Base-by-base conservation (phyloP, 2,797 vertebrate species). In the Lates japonicus region DNA sequence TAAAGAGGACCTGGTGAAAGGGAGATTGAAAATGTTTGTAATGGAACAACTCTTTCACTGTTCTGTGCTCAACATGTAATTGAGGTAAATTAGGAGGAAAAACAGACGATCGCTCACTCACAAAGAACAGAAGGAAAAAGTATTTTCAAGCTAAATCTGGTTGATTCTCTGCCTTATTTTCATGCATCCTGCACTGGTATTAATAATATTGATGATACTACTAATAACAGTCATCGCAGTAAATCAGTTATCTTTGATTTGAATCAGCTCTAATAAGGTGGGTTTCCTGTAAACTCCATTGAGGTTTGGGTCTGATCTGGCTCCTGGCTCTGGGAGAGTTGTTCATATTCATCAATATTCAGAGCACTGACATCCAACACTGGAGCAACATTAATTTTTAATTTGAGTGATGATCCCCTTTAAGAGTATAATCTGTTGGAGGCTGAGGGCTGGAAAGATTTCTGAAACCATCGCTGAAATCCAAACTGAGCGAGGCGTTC, bases 361-460 rank as follows among this genome's bases (percentile, higher is more conserved):
- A 81, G 76, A 0, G 54, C 31, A 6, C 71, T 58, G 70, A 72
- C 82, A 58, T 85, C 79, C 68, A 78, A 41, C 74, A 3, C 74
- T 64, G 49, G 67, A 75, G 76, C 61, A 55, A 41, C 80, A 79
- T 89, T 31, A 14, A 87, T 85, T 58, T 78, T 91, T 91, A 74
- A 88, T 82, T 39, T 73, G 64, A 85, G 37, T 54, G 63, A 83
- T 82, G 76, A 87, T 70, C 74, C 65, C 49, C 48, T 66, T 70
- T 44, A 76, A 63, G 64, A 80, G 74, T 41, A 39, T 64, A 59
- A 73, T 72, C 77, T 75, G 37, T 49, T 1, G 20, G 63, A 41
- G 67, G 46, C 65, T 57, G 71, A 74, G 41, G 39, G 55, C 69
- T 81, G 80, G 51, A 80, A 66, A 25, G 44, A 78, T 72, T 69